Percentiles rank a stretch among this genome's conserved stretches.
phyloP scores from a whole-genome alignment of 2,113 vertebrate species.

The Beaufortia kweichowensis region DNA sequence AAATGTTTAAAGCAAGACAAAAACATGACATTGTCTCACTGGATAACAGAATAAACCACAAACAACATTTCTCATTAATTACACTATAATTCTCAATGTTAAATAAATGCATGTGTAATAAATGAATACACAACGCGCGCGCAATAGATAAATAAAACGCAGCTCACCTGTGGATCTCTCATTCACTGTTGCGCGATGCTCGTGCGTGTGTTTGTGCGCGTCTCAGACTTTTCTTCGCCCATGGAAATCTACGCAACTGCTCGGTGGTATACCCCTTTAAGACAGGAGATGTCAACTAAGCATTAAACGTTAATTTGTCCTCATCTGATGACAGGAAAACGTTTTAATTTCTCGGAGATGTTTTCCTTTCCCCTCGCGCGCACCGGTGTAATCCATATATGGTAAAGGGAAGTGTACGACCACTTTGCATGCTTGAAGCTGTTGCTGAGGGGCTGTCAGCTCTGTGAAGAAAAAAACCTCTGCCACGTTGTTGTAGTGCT shows the following conservation, averaged over 20 bases:
- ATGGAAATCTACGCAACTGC: conserved; percentile 50
- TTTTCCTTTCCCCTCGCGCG: conserved; percentile 60
- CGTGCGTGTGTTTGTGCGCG: conserved; percentile 58
- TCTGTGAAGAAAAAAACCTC: conserved; percentile 19
- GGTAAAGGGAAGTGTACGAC: conserved; percentile 71
- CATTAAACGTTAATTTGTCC: conserved; percentile 62
- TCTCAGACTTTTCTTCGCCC: conserved; percentile 64
- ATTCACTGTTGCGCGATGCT: conserved; percentile 62
- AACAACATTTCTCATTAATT: not conserved
- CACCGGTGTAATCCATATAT: conserved; percentile 70
- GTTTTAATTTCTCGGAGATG: conserved; percentile 65
- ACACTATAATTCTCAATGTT: not conserved
- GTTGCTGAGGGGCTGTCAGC: conserved; percentile 74
- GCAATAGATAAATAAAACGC: not conserved
- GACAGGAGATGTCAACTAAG: conserved; percentile 56
- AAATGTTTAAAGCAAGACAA: not conserved
- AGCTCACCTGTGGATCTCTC: conserved; percentile 72
- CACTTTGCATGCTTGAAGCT: conserved; percentile 57
- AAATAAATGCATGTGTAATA: not conserved
- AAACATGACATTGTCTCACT: not conserved
- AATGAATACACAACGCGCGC: not conserved
- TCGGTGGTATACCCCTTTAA: conserved; percentile 41
- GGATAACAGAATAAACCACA: not conserved
- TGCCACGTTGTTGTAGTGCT: not conserved
- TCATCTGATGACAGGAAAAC: conserved; percentile 61